Evolutionary conservation across 2,113 vertebrate species (phyloP), one percentile per base, ranked within the genome.

Genomic region (Hippocampus barbouri): DNA sequence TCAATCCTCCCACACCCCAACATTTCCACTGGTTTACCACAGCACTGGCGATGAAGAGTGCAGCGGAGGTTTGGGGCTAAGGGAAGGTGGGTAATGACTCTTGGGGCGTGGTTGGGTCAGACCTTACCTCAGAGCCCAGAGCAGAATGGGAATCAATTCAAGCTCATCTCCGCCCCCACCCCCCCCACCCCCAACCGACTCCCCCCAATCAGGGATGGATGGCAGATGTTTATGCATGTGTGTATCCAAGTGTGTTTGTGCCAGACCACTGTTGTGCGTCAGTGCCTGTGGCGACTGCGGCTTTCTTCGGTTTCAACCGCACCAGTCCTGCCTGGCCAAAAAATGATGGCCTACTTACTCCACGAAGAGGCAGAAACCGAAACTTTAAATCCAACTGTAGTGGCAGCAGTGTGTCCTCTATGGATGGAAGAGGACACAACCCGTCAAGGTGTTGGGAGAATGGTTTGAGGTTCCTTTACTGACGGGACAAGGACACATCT

Each of bases 1-100:
- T 79, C 70, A 16, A 21, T 82, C 73, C 68, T 16, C 16, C 72
- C 5, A 20, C 72, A 34, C 72, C 72, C 71, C 68, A 79, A 83
- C 74, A 59, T 79, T 76, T 81, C 82, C n/a, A 53, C 77, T 84
- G 81, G 83, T 86, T 83, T 76, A 83, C 85, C 81, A 61, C 76
- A 82, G 79, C 59, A 61, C 70, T 83, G 78, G 79, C 78, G 34
- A 68, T 69, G 34, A 75, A 69, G 60, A 47, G 70, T 63, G 59
- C 56, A 77, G 70, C 38, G 69, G 30, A 75, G 76, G 76, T 76
- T 85, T 81, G n/a, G 0, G 77, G 82, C 66, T 66, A 74, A 64
- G 69, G 60, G 76, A 67, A 75, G 75, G 76, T 82, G 75, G 77
- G 77, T 80, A 75, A 77, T 85, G 85, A 87, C 79, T 74, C 70